Evolutionary conservation across 2,113 vertebrate species (phyloP), one percentile per base, ranked within the genome.

Genomic region (Zeus faber): DNA sequence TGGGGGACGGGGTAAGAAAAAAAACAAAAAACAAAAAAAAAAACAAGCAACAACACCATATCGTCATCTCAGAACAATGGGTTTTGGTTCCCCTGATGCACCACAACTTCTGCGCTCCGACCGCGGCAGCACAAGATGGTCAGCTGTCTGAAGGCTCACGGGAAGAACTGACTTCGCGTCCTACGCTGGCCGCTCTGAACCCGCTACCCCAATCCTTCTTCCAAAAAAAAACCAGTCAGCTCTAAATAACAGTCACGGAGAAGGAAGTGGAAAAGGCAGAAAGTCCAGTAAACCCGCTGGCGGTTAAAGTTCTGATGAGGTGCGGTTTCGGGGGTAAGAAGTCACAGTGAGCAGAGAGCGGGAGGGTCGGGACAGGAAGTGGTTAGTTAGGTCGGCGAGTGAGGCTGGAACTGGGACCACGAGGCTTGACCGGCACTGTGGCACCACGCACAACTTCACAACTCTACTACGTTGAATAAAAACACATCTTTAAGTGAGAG

Each of bases 261-360:
- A 64, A 52, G 29, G 51, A 58, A 48, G 62, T 62, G 41, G 55
- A 45, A 65, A 58, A 83, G 82, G 80, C 80, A 73, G 65, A 62
- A 21, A 72, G 77, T 77, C 81, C 79, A 66, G 62, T 50, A 27
- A 75, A 59, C 62, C 70, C 16, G 74, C 63, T 45, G 4, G 71
- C 24, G 25, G 8, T 17, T 29, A 5, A 29, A 23, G 31, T 17
- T 20, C 27, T 68, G 31, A 48, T 51, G 60, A 22, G 44, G 67
- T 22, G 4, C 27, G 70, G 76, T 74, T 82, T 75, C 56, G 16
- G 65, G 59, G 74, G 76, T 79, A 72, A 64, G 23, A 74, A 66
- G 58, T 83, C 81, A 83, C 83, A 80, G 82, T 80, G 76, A 76
- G 60, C 52, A 74, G 49, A 70, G 46, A 67, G 66, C 0, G 53